Conservation (phyloP, 1,140 invertebrate genomes). For the Drosophila leontia region DNA sequence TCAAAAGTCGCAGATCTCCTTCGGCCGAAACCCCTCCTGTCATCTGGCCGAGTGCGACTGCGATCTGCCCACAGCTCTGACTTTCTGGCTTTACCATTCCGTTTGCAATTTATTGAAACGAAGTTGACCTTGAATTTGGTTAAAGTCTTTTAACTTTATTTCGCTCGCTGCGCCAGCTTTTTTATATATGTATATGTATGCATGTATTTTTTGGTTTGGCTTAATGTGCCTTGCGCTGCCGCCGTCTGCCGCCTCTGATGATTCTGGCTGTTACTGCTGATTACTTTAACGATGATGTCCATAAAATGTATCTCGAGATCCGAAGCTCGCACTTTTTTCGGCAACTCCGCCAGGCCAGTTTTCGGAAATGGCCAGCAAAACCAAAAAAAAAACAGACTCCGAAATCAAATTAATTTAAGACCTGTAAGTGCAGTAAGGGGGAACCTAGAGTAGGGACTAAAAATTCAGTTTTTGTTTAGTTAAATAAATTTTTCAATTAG, state of each 20-base stretch:
- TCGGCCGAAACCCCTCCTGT: slow-evolving; percentile 27
- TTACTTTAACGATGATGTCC: slow-evolving; percentile 80
- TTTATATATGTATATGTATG: slow-evolving; percentile 17
- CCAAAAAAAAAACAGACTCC: background rate
- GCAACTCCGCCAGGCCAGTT: slow-evolving; percentile 57
- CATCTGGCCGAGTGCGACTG: slow-evolving; percentile 7
- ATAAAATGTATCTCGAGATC: slow-evolving; percentile 71
- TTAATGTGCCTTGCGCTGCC: slow-evolving; percentile 53
- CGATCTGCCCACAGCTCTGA: slow-evolving; percentile 18
- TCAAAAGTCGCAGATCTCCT: slow-evolving; percentile 51
- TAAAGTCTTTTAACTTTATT: slow-evolving; percentile 82
- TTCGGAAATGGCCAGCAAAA: slow-evolving; percentile 30
- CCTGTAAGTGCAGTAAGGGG: slow-evolving; percentile 15
- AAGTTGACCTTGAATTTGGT: slow-evolving; percentile 83
- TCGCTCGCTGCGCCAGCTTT: slow-evolving; percentile 61
- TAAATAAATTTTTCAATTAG: background rate
- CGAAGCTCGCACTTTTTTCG: slow-evolving; percentile 49
- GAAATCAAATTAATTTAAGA: slow-evolving; percentile 39
- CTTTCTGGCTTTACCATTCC: slow-evolving; percentile 50
- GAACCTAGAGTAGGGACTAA: too few species aligned
- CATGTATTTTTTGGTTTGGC: slow-evolving; percentile 27
- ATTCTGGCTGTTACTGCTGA: slow-evolving; percentile 77
- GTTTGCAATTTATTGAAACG: slow-evolving; percentile 82
- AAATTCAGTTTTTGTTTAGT: background rate
- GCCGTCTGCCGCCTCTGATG: slow-evolving; percentile 50